These are phyloP conservation scores for Tetragnatha montana DNA, from an alignment of 2,888 invertebrate genomes.

Conservation along the genomic window DNA sequence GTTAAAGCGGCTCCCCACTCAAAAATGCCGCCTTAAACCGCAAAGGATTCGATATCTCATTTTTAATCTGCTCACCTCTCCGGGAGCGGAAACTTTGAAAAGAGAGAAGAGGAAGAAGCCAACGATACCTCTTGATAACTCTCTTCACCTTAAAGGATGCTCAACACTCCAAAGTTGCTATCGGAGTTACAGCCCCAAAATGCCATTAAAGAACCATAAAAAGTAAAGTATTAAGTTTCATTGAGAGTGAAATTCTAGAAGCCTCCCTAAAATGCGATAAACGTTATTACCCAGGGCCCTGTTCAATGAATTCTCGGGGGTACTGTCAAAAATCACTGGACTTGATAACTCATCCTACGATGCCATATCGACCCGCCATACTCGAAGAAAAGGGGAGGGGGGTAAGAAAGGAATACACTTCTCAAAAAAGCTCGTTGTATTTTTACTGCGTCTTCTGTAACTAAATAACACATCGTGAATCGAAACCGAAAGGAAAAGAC, in stretches of 20 bases:
- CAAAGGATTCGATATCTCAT: background rate
- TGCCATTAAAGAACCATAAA: constrained; percentile 45
- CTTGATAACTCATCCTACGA: constrained; percentile 41
- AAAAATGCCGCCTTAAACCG: background rate
- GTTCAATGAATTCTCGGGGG: constrained; percentile 46
- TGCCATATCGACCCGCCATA: constrained; percentile 40
- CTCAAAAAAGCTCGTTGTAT: constrained; percentile 29
- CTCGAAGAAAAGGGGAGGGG: background rate
- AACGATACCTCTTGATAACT: constrained; percentile 21
- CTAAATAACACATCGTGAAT: constrained; percentile 57
- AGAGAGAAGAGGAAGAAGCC: background rate
- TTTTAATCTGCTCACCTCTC: background rate
- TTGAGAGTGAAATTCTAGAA: constrained; percentile 42
- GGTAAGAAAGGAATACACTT: constrained; percentile 9
- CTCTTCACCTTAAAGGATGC: background rate
- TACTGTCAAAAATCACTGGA: constrained; percentile 50
- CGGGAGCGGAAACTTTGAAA: background rate
- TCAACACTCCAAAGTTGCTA: background rate
- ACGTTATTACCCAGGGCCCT: constrained; percentile 42
- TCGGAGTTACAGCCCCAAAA: constrained; percentile 11
- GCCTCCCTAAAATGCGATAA: constrained; percentile 46
- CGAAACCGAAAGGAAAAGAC: constrained; percentile 51
- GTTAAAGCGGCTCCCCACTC: background rate
- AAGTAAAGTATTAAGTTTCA: constrained; percentile 47
- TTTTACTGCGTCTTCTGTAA: constrained; percentile 45